Base-by-base conservation (phyloP, 2,113 vertebrate genomes). In the Eulemur rufifrons region DNA sequence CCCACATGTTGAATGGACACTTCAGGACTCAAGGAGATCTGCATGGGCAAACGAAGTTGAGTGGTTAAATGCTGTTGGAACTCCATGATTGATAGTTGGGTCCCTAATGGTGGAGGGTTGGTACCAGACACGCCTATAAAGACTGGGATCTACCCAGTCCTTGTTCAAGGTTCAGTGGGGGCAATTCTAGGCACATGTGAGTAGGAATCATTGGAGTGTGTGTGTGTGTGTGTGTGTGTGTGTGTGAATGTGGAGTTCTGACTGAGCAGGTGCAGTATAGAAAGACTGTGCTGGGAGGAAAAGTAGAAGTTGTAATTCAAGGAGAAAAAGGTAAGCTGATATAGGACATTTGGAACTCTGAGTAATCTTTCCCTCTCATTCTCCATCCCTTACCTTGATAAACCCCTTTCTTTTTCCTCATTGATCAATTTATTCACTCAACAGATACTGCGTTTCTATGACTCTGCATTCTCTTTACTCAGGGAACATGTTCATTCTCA, bases 381-480 rank as follows among this genome's bases (percentile, higher is more conserved):
- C 50, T 71, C 47, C 69, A 73, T 25, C 8, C 92, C 89, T 81
- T 89, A 89, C n/a, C 61, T 92, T 68, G 14, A 5, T 52, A 81
- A 76, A 37, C 10, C 5, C 15, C 42, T 74, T 34, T 21, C 13
- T 54, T 88, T 88, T 45, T 45, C 59, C 32, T 89, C 25, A 25
- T 54, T 92, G 61, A 56, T 56, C 29, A 86, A 3, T 92, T 92
- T 76, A 92, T 86, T 89, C 42, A 76, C 78, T 85, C 42, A 81
- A 61, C 14, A 85, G 37, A 29, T 56, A 59, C 0, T 81, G 32
- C 74, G 34, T 81, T 89, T 81, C 39, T 89, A 68, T 29, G 71
- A 73, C 6, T 73, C 77, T 34, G 39, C 34, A 52, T 66, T 94
- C 21, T 50, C 69, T 87, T 39, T 83, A 77, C 68, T n/a, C 34